phyloP scores from a whole-genome alignment of 2,797 vertebrate genomes.

The Hippocampus kuda region DNA sequence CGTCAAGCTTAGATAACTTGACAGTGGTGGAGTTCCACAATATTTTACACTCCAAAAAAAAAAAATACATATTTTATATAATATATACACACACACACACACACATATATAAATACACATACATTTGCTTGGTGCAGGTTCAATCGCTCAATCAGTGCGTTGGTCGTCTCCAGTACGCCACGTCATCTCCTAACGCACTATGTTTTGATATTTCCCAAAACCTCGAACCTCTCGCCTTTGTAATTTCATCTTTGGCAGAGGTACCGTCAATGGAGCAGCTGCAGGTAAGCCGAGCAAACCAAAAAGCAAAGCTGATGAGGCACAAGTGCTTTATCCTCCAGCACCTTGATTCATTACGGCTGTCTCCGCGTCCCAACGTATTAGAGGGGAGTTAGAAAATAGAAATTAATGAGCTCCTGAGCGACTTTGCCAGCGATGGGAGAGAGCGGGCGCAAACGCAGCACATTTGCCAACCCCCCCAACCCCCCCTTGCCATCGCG shows the following conservation, averaged over 20 bases:
- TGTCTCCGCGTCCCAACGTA: slow-evolving; percentile 25
- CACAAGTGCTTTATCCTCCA: slow-evolving; percentile 8
- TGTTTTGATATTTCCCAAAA: neutral
- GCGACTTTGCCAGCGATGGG: slow-evolving; percentile 20
- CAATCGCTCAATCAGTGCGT: too few relatives aligned
- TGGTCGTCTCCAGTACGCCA: too few relatives aligned
- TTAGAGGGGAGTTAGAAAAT: slow-evolving; percentile 12
- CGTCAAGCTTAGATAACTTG: slow-evolving; percentile 29
- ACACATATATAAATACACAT: too few relatives aligned
- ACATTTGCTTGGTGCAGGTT: too few relatives aligned
- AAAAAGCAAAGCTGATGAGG: slow-evolving; percentile 13
- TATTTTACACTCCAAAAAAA: neutral
- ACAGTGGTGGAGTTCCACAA: slow-evolving; percentile 3
- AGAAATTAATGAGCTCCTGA: slow-evolving; percentile 40
- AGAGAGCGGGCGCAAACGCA: slow-evolving; percentile 31
- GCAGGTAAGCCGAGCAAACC: neutral
- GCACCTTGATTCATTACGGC: slow-evolving; percentile 10
- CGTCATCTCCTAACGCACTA: too few relatives aligned
- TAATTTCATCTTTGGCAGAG: neutral
- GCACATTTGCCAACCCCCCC: slow-evolving; percentile 38
- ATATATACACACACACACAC: too few relatives aligned
- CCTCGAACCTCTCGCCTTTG: neutral
- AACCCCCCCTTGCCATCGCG: slow-evolving; percentile 5
- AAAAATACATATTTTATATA: neutral
- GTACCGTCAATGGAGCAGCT: neutral